These are phyloP conservation scores for Lutjanus campechanus DNA, from an alignment of 2,797 vertebrate genomes.

Conservation along the genomic window DNA sequence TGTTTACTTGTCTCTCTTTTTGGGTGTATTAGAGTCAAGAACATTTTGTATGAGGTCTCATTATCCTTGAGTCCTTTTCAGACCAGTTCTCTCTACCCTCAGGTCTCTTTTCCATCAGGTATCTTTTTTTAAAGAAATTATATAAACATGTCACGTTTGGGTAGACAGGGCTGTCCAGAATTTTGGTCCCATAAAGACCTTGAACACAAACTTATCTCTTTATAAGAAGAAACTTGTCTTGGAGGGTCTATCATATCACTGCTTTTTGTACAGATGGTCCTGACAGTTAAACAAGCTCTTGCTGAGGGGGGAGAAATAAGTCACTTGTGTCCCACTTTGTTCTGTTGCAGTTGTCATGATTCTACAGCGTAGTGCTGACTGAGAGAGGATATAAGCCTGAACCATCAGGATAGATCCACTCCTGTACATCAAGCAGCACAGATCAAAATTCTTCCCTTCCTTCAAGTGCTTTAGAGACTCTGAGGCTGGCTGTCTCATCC, in stretches of 20 bases:
- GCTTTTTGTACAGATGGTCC: constrained; percentile 40
- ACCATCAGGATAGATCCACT: constrained; percentile 32
- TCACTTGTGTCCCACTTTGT: constrained; percentile 54
- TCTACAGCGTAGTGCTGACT: constrained; percentile 20
- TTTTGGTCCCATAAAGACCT: not conserved
- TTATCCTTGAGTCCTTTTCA: constrained; percentile 3
- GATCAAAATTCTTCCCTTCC: constrained; percentile 47
- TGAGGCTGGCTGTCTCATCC: constrained; percentile 38
- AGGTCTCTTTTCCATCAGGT: not conserved
- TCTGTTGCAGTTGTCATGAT: constrained; percentile 48
- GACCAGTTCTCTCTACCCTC: too few species aligned
- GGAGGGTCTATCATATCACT: constrained; percentile 29
- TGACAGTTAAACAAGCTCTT: constrained; percentile 36
- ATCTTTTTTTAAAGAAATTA: not conserved
- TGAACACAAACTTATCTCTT: constrained; percentile 28
- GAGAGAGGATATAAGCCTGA: constrained; percentile 40
- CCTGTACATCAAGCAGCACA: constrained; percentile 39
- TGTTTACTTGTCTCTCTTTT: not conserved
- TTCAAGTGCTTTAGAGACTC: constrained; percentile 40
- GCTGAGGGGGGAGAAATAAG: constrained; percentile 29
- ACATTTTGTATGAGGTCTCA: not conserved
- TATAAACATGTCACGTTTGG: not conserved
- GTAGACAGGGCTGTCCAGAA: not conserved
- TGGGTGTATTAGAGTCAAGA: not conserved
- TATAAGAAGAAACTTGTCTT: constrained; percentile 26